A percentile compares a stretch with the other conserved stretches of the same genome.
These are phyloP conservation scores for Stratiomys singularior DNA, from an alignment of 2,888 invertebrate genomes.

Conservation along the genomic window DNA sequence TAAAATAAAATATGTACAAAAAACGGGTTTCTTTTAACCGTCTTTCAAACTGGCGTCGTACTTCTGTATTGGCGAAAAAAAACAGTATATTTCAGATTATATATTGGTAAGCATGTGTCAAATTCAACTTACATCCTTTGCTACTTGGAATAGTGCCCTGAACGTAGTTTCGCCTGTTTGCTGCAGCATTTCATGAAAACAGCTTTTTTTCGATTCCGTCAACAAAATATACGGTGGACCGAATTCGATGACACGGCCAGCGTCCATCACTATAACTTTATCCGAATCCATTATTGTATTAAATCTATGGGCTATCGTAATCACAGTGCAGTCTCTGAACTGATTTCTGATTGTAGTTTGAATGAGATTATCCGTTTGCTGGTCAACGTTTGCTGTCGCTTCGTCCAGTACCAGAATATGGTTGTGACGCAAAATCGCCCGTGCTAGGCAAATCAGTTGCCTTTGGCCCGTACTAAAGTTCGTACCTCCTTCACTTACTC, in stretches of 20 bases:
- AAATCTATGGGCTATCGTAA: constrained; percentile 90
- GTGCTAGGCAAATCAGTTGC: constrained; percentile 88
- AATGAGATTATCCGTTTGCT: constrained; percentile 85
- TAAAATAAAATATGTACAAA: too few relatives aligned
- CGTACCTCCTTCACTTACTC: constrained; percentile 81
- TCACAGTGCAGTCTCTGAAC: constrained; percentile 82
- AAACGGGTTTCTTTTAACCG: too few relatives aligned
- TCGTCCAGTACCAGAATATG: constrained; percentile 89
- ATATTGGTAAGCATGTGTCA: too few relatives aligned
- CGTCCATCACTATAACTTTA: constrained; percentile 75
- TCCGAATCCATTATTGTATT: constrained; percentile 80
- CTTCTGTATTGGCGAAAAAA: not conserved
- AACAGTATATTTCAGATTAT: not conserved
- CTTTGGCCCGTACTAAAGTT: constrained; percentile 91
- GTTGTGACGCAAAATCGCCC: constrained; percentile 87
- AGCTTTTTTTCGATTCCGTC: constrained; percentile 65
- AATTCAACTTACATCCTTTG: constrained; percentile 68
- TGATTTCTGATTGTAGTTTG: constrained; percentile 82
- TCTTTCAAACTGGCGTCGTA: too few relatives aligned
- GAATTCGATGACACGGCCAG: constrained; percentile 76
- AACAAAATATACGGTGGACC: constrained; percentile 73
- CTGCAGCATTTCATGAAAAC: constrained; percentile 70
- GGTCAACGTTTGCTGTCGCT: constrained; percentile 94
- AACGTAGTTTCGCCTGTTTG: constrained; percentile 75
- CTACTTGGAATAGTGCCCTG: constrained; percentile 71